These are phyloP conservation scores for Phalacrocorax aristotelis DNA, from an alignment of 2,113 vertebrate species.

Conservation along the genomic window DNA sequence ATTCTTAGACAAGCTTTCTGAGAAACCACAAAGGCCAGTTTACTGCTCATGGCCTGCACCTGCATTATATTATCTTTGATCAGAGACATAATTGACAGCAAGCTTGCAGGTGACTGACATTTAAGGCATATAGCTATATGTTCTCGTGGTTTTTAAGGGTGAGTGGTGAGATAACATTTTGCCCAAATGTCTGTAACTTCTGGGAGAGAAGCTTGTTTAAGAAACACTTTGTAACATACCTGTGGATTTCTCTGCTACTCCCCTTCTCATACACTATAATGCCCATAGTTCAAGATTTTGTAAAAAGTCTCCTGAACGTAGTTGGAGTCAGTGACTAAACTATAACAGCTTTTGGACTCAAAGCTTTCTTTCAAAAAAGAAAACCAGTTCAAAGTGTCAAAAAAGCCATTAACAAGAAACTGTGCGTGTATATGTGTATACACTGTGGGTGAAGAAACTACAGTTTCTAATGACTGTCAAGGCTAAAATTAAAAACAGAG, in stretches of 20 bases:
- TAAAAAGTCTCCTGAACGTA: background rate
- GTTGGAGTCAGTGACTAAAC: background rate
- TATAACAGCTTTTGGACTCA: background rate
- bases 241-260: too few species aligned
- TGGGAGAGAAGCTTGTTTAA: background rate
- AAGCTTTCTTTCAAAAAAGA: background rate
- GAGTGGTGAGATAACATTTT: background rate
- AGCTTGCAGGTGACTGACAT: background rate
- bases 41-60: background rate
- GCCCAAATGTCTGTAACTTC: background rate
- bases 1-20: background rate
- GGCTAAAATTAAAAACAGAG: background rate
- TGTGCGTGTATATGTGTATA: background rate
- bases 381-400: background rate
- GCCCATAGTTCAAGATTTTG: background rate
- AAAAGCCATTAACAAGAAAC: background rate
- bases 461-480: background rate
- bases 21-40: background rate
- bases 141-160: background rate
- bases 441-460: background rate
- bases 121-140: background rate
- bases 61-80: background rate
- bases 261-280: background rate
- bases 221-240: background rate
- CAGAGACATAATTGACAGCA: background rate